Evolutionary conservation across 2,113 vertebrate species (phyloP), one percentile per base, ranked within the genome.

Genomic region (Ahaetulla prasina): DNA sequence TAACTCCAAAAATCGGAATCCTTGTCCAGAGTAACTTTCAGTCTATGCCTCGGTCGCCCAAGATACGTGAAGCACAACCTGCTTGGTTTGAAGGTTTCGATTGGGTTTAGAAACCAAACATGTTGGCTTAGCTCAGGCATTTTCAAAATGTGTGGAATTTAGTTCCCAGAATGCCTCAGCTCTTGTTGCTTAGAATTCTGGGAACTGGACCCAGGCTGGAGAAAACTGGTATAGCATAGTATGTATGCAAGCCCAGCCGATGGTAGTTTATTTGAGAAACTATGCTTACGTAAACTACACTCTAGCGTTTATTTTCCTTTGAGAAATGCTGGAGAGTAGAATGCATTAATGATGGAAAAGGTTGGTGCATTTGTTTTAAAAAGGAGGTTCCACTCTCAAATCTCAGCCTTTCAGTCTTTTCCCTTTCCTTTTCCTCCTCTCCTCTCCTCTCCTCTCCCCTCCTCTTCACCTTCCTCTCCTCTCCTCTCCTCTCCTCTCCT

Each of bases 391-490:
- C 27, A 1, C 27, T n/a, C 4, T 68, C 60, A 11, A 68, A 68
- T 14, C 11, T 49, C 85, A 47, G 9, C 25, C 2, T 27, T 27
- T 49, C 45, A 12, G 25, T 10, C 6, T 49, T 6, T 50, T 14
- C 45, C 1, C 12, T 52, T 16, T 14, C 3, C 50, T 52, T 16
- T n/a, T n/a, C n/a, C n/a, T n/a, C n/a, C n/a, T n/a, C n/a, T n/a
- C n/a, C 10, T 18, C 12, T 4, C 52, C 3, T 14, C 3, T 12
- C 50, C 50, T 12, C 50, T 52, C 14, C 50, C 2, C 12, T 52
- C 14, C 3, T 0, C 50, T 3, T 52, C 50, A 2, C 12, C 3
- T 3, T 0, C 2, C 50, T 18, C 3, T 1, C n/a, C n/a, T 8
- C 5, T 18, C 14, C 14, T 16, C 9, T n/a, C 30, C n/a, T 27